These are phyloP conservation scores for Ferdinandea cuprea DNA, from an alignment of 2,888 invertebrate species.

Conservation along the genomic window DNA sequence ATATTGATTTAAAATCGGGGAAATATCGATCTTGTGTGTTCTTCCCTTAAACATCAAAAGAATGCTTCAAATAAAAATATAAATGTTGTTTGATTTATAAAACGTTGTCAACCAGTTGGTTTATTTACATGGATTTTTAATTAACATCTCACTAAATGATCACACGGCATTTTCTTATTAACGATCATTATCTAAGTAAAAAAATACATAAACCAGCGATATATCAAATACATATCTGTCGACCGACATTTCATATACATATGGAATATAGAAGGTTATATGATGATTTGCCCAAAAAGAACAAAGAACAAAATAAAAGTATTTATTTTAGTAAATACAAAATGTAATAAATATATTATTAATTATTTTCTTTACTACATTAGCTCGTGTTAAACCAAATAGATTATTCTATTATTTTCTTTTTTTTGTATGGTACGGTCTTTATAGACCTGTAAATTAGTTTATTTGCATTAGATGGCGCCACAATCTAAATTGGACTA, in stretches of 20 bases:
- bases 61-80: not conserved
- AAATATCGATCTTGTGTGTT: not conserved
- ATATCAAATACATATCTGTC: not conserved
- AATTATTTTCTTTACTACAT: slow-evolving; percentile 19
- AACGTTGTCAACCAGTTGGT: slow-evolving; percentile 54
- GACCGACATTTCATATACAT: not conserved
- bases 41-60: slow-evolving; percentile 1
- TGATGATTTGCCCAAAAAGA: slow-evolving; percentile 20
- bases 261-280: slow-evolving; percentile 9
- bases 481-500: too few species aligned
- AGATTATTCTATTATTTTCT: not conserved
- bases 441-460: not conserved
- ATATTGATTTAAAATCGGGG: slow-evolving; percentile 9
- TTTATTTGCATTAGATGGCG: not conserved
- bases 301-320: too few species aligned
- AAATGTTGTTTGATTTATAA: slow-evolving; percentile 3
- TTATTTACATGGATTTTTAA: slow-evolving; percentile 73
- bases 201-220: slow-evolving; percentile 19
- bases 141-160: slow-evolving; percentile 80
- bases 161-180: slow-evolving; percentile 79
- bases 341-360: not conserved
- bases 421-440: not conserved
- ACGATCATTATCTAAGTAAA: slow-evolving; percentile 72
- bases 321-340: too few species aligned
- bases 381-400: slow-evolving; percentile 20